These are phyloP conservation scores for Stratiolaelaps scimitus DNA, from an alignment of 1,140 invertebrate species.

Conservation along the genomic window DNA sequence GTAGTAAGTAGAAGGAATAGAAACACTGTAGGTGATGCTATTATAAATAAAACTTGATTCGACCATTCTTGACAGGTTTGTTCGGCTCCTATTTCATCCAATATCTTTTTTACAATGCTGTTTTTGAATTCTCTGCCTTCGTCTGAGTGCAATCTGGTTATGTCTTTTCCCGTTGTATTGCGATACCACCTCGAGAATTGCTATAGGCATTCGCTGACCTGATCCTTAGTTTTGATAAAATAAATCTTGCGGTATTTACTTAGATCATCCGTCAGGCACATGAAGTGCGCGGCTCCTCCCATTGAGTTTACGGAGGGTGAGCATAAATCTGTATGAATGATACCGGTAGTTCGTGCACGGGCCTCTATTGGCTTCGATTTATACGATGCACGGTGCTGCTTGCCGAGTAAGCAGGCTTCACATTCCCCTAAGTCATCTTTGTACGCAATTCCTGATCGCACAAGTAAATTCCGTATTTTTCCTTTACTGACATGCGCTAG, in stretches of 20 bases:
- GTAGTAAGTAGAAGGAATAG: too few species aligned
- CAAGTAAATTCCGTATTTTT: background rate
- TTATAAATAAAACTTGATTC: too few species aligned
- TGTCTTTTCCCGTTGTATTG: background rate
- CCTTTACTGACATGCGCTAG: too few species aligned
- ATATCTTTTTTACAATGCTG: background rate
- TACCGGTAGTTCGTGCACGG: background rate
- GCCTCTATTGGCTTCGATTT: background rate
- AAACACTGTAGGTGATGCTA: too few species aligned
- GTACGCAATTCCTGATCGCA: background rate
- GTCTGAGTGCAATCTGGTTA: background rate
- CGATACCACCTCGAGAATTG: background rate
- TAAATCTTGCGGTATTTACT: background rate
- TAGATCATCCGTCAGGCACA: background rate
- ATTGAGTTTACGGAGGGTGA: background rate
- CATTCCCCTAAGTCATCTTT: background rate
- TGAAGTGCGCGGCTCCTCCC: background rate
- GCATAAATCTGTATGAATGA: background rate
- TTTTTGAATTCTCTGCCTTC: background rate
- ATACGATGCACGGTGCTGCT: background rate
- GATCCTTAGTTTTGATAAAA: background rate
- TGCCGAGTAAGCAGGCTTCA: background rate
- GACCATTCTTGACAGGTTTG: too few species aligned
- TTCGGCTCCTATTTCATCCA: background rate
- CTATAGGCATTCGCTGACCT: background rate